phyloP scores from a whole-genome alignment of 2,113 vertebrate species.

The Pomatostomus ruficeps region DNA sequence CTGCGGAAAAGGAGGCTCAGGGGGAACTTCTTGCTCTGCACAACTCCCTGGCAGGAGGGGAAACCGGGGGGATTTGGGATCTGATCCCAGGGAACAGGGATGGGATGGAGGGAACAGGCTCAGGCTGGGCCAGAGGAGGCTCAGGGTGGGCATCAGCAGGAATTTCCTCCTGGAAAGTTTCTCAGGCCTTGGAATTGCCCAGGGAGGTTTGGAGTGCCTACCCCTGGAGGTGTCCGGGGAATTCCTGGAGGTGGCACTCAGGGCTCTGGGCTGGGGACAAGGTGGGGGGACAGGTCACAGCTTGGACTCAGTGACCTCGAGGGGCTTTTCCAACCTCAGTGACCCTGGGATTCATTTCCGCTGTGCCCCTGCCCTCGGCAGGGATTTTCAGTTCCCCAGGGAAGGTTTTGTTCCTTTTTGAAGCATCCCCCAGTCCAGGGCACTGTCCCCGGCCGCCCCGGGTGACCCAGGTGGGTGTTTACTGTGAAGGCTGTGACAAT shows the following conservation, averaged over 20 bases:
- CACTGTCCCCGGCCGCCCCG: background rate
- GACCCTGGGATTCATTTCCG: accelerated
- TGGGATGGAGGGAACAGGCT: background rate
- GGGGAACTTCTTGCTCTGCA: background rate
- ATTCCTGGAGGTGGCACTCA: background rate
- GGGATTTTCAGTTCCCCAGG: background rate
- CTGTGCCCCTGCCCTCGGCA: background rate
- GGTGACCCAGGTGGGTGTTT: background rate
- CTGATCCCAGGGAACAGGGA: background rate
- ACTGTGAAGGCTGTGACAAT: background rate
- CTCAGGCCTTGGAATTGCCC: background rate
- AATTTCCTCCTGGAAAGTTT: background rate
- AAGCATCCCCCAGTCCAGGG: background rate
- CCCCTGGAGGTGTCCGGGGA: background rate
- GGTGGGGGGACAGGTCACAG: background rate
- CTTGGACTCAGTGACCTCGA: accelerated
- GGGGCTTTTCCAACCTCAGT: accelerated
- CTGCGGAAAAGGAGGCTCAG: background rate
- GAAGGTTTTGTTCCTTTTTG: background rate
- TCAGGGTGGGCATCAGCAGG: accelerated
- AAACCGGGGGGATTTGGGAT: background rate
- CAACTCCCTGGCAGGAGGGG: background rate
- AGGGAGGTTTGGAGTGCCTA: too few relatives aligned
- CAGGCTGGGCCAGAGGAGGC: background rate
- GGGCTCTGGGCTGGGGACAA: background rate